Conservation (phyloP, 2,113 vertebrate genomes). For the Microtus oregoni region DNA sequence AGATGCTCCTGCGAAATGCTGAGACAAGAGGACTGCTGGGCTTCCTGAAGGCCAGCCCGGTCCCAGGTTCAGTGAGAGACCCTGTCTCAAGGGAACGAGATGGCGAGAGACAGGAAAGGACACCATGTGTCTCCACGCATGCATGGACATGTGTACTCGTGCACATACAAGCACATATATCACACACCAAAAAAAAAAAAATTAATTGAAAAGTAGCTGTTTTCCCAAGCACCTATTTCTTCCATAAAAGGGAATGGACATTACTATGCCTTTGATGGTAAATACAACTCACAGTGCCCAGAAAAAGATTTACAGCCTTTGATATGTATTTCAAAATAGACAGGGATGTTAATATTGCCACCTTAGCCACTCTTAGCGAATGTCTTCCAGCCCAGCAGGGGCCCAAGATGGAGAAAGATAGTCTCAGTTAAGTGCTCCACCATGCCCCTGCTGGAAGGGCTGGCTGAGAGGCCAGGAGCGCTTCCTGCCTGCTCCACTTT, state of each 20-base stretch:
- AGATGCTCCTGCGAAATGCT: too few relatives aligned
- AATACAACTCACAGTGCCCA: neutral
- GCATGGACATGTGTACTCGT: neutral
- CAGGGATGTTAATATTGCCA: too few relatives aligned
- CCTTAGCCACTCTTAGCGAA: neutral
- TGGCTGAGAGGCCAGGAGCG: neutral
- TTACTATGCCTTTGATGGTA: neutral
- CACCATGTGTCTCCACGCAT: neutral
- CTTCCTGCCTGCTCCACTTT: neutral
- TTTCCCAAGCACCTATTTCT: neutral
- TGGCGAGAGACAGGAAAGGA: too few relatives aligned
- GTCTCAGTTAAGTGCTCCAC: neutral
- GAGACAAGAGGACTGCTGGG: neutral
- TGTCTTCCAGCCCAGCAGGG: neutral
- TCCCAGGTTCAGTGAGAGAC: neutral
- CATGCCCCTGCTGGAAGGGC: neutral
- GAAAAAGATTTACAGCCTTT: neutral
- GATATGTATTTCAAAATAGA: neutral
- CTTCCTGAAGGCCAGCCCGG: neutral
- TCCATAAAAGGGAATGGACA: neutral
- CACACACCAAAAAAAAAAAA: neutral
- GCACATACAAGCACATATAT: neutral
- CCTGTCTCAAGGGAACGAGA: neutral
- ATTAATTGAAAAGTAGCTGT: neutral
- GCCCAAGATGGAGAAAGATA: neutral